A percentile compares a stretch with the other conserved stretches of the same genome.
Evolutionary conservation across 2,797 vertebrate species (phyloP).

Genomic region (Phrynocephalus forsythii): DNA sequence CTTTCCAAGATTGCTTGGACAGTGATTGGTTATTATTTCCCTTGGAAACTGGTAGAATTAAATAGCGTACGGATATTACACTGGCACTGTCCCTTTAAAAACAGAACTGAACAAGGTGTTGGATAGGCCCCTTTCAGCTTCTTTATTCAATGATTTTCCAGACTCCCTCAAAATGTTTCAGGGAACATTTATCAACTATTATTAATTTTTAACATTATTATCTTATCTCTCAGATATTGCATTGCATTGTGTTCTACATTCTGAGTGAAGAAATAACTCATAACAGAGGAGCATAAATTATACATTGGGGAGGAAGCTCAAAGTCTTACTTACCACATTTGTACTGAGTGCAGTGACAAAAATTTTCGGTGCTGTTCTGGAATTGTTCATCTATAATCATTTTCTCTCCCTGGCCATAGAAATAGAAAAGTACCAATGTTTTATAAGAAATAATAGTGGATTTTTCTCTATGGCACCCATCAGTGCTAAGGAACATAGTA

Average conservation of each 20-base stretch:
- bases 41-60: neutral
- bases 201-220: neutral
- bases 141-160: neutral
- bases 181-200: neutral
- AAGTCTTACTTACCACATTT: constrained; percentile 87
- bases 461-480: neutral
- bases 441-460: neutral
- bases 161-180: neutral
- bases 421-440: constrained; percentile 27
- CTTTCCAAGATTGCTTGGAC: neutral
- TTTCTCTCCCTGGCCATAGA: constrained; percentile 84
- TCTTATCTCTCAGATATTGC: neutral
- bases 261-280: neutral
- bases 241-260: neutral
- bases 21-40: neutral
- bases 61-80: neutral
- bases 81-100: neutral
- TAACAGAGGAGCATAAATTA: neutral
- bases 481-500: neutral
- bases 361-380: constrained; percentile 83
- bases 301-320: neutral
- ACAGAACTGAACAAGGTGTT: no score
- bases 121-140: no score
- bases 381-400: constrained; percentile 87
- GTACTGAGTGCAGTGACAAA: constrained; percentile 89